Base-by-base conservation (phyloP, 2,888 invertebrate species). In the Aphelenchoides bicaudatus region DNA sequence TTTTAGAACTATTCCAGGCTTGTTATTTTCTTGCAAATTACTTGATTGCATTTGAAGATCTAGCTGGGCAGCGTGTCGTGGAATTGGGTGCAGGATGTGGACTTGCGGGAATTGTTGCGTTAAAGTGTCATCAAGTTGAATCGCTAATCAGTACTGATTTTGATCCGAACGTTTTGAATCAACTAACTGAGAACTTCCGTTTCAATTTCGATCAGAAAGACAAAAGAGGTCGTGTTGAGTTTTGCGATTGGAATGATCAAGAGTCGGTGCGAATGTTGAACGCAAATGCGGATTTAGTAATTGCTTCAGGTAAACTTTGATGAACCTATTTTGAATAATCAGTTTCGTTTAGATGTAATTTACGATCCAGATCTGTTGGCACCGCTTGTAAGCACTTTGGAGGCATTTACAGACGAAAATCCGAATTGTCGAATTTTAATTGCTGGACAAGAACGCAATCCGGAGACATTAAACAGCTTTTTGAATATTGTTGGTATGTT, bases 51-150 rank as follows among this genome's bases (percentile, higher is more conserved):
- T 13, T 13, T 3, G 34, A 49, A 46, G 10, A 49, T 10, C 3
- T 49, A 21, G 34, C 27, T 1, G n/a, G 21, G 4, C 39, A 34
- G 2, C 43, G 16, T n/a, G 47, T 74, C 0, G 16, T 74, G 1
- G 74, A 74, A 56, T 56, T 74, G 5, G 74, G 74, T 10, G 63
- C 73, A 19, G 74, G 74, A 0, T 74, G 74, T 56, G 74, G 74
- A 28, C 59, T 74, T 5, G 59, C 62, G 2, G 69, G 71, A 29
- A 52, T 67, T 47, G 30, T 47, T 1, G 29, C 51, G 13, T 47
- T 49, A 28, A 27, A 34, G 3, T 52, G 28, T 38, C 43, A 56
- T 19, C 2, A 8, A 2, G 13, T 19, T 19, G 27, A 30, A 10
- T 37, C 43, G 16, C 62, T 71, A 2, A 34, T 55, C 28, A 49